Conservation (phyloP, 2,888 invertebrate species). For the Villa cingulata region DNA sequence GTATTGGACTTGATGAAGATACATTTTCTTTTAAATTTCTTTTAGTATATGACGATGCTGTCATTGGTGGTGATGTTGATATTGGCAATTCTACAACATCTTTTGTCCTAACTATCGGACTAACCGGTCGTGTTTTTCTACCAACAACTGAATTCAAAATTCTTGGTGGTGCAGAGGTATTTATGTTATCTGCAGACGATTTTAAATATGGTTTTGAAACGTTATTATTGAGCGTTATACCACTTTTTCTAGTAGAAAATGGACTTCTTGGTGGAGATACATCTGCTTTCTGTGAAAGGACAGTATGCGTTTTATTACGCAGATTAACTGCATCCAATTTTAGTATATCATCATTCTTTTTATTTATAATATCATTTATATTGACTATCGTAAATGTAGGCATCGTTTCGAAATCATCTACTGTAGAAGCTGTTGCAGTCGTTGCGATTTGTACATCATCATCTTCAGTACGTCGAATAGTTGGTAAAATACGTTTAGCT, state of each 20-base stretch:
- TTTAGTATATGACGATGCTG: neutral
- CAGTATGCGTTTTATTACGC: constrained; percentile 19
- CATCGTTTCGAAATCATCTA: constrained; percentile 28
- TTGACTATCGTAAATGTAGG: constrained; percentile 36
- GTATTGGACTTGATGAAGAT: neutral
- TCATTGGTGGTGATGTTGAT: constrained; percentile 1
- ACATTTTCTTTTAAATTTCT: neutral
- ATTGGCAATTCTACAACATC: neutral
- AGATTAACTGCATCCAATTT: constrained; percentile 9
- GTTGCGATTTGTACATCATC: neutral
- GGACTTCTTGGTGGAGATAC: constrained; percentile 12
- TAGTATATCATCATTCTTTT: constrained; percentile 18
- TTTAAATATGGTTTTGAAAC: neutral
- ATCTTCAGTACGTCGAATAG: neutral
- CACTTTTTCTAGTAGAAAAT: constrained; percentile 5
- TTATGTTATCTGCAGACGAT: neutral
- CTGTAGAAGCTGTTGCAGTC: constrained; percentile 15
- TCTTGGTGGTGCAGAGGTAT: constrained; percentile 13
- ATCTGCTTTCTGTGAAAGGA: constrained; percentile 19
- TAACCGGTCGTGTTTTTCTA: constrained; percentile 26
- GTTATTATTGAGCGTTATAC: neutral
- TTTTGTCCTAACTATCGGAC: constrained; percentile 22
- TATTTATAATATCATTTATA: constrained; percentile 34
- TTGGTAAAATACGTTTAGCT: neutral
- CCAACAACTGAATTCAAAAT: constrained; percentile 31